phyloP scores from a whole-genome alignment of 2,797 vertebrate species.

The Rhyacichthys aspro region DNA sequence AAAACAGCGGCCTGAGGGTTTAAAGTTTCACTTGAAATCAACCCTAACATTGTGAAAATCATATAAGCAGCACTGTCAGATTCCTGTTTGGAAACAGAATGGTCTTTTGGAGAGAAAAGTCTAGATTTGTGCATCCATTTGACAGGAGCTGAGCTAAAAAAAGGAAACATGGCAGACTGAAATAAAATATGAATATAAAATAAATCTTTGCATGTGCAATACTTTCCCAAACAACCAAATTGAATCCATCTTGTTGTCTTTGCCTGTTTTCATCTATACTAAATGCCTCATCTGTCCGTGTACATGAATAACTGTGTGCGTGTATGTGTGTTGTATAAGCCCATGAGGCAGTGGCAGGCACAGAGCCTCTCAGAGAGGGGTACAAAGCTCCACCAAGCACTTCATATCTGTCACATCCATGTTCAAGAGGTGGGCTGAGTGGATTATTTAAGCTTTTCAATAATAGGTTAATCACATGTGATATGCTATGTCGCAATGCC shows the following conservation, averaged over 20 bases:
- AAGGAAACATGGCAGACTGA: not conserved
- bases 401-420: slow-evolving; percentile 42
- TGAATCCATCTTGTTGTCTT: slow-evolving; percentile 29
- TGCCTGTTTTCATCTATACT: slow-evolving; percentile 27
- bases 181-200: not conserved
- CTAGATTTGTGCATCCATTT: not conserved
- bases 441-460: slow-evolving; percentile 21
- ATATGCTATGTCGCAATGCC: not conserved
- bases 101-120: not conserved
- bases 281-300: slow-evolving; percentile 32
- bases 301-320: slow-evolving; percentile 21
- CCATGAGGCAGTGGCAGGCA: slow-evolving; percentile 26
- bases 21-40: slow-evolving; percentile 38
- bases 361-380: slow-evolving; percentile 29
- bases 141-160: not conserved
- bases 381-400: slow-evolving; percentile 50
- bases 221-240: slow-evolving; percentile 6
- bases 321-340: slow-evolving; percentile 20
- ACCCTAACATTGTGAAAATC: slow-evolving; percentile 1
- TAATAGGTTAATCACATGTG: slow-evolving; percentile 7
- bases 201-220: not conserved
- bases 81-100: not conserved
- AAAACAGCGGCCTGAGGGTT: slow-evolving; percentile 48
- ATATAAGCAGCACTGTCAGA: slow-evolving; percentile 6
- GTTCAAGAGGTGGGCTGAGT: slow-evolving; percentile 11